Evolutionary conservation across 2,113 vertebrate species (phyloP).

Genomic region (Callipepla californica): DNA sequence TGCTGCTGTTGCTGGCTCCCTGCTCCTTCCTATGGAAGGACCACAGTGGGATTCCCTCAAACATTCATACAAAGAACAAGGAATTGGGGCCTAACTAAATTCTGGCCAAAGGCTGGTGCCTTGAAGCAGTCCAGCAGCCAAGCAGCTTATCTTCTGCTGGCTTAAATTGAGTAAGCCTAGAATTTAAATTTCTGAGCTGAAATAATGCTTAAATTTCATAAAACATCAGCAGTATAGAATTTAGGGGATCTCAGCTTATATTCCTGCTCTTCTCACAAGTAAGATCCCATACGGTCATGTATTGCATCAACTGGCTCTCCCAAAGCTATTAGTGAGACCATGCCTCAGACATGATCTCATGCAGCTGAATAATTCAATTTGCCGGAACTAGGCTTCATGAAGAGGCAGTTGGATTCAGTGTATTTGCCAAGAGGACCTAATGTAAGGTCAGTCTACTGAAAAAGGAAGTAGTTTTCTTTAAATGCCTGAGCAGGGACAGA

Average conservation of each 20-base stretch:
- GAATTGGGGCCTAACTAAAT: background rate
- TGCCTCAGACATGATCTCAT: background rate
- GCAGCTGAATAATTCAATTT: background rate
- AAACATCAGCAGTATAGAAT: background rate
- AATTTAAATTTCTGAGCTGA: background rate
- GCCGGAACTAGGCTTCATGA: background rate
- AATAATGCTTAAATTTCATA: background rate
- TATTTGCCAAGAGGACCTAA: background rate
- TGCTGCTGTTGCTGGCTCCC: background rate
- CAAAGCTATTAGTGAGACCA: background rate
- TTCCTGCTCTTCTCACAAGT: background rate
- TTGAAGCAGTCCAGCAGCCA: background rate
- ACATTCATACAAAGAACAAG: background rate
- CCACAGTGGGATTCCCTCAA: background rate
- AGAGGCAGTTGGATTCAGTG: background rate
- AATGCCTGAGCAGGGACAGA: background rate
- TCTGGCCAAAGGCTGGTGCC: background rate
- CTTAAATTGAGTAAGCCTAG: background rate
- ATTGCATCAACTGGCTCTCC: background rate
- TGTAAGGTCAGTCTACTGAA: background rate
- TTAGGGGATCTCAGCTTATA: background rate
- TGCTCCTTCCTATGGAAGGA: background rate
- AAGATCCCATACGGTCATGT: background rate
- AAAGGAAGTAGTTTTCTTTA: background rate
- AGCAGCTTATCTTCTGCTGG: background rate